Evolutionary conservation across 2,888 invertebrate species (phyloP).

Genomic region (Latrodectus elegans): DNA sequence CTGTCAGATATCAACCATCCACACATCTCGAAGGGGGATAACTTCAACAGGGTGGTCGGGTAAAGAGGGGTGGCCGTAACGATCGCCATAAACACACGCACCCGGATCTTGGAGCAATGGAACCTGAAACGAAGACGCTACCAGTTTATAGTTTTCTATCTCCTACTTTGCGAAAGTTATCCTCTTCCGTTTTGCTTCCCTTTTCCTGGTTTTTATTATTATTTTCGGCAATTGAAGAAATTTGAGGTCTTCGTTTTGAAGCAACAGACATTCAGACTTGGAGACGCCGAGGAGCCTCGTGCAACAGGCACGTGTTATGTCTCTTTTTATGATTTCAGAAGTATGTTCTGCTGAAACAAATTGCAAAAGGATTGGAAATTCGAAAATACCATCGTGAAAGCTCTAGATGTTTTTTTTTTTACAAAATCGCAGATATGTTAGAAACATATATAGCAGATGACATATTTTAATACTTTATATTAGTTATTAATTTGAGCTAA

Average conservation of each 20-base stretch:
- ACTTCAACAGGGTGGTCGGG: slow-evolving; percentile 1
- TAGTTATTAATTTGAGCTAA: no score
- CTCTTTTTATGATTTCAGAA: neutral
- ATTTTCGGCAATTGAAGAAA: slow-evolving; percentile 56
- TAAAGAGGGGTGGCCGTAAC: slow-evolving; percentile 20
- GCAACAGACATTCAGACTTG: slow-evolving; percentile 35
- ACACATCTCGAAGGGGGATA: no score
- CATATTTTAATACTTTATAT: no score
- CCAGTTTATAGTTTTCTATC: slow-evolving; percentile 50
- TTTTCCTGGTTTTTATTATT: slow-evolving; percentile 24
- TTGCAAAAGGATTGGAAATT: no score
- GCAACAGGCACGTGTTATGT: slow-evolving; percentile 35
- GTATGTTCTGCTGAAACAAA: neutral
- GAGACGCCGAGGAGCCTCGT: slow-evolving; percentile 14
- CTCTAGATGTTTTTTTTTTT: no score
- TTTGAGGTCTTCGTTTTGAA: slow-evolving; percentile 43
- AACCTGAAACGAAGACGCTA: slow-evolving; percentile 20
- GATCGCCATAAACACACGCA: slow-evolving; percentile 36
- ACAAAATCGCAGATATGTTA: no score
- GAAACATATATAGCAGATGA: no score
- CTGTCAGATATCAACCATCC: slow-evolving; percentile 37
- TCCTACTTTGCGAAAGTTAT: neutral
- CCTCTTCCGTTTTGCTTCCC: neutral
- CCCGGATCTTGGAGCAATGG: slow-evolving; percentile 17
- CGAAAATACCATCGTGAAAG: no score